Evolutionary conservation across 2,797 vertebrate species (phyloP), one percentile per base, ranked within the genome.

Genomic region (Ctenopoma kingsleyae): DNA sequence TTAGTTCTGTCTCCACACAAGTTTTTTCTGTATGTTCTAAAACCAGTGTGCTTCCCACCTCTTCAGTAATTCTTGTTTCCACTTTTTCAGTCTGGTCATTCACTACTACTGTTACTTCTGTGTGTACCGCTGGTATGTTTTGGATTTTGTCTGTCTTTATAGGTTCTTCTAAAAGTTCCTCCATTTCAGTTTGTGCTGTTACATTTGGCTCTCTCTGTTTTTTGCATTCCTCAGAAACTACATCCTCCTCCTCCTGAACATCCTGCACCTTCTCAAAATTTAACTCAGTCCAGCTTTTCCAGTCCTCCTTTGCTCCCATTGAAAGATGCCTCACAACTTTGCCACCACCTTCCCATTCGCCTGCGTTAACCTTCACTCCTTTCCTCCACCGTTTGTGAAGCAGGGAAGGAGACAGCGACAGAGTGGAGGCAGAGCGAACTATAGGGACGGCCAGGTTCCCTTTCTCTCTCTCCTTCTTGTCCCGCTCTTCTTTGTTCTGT

Each of bases 361-460:
- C 71, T 1, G 67, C 48, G 63, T 70, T 92, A 8, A 0, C 84
- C 51, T 86, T 91, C 13, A 77, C 90, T 3, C 78, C 89, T 86
- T 83, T 92, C 44, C 43, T 88, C 82, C 80, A 90, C 78, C 32
- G 91, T 68, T 88, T 92, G 10, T 81, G 87, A 44, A 93, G 75
- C n/a, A 88, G 36, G 0, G 88, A 88, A 0, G 94, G 91, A 32
- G 94, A 94, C 43, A 95, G 87, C 0, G 94, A 94, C 17, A 95
- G 89, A 6, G 89, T 90, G 13, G 95, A 95, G 41, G 89, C 81
- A 0, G 94, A 95, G 20, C 92, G 93, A 47, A 65, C 32, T 0
- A 93, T 71, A 3, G 93, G 85, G 40, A 89, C 40, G 0, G 90
- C 86, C 59, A 94, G 92, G 71, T 89, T 93, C 3, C 89, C 92